phyloP scores from a whole-genome alignment of 1,140 invertebrate genomes.

The Camponotus pennsylvanicus region DNA sequence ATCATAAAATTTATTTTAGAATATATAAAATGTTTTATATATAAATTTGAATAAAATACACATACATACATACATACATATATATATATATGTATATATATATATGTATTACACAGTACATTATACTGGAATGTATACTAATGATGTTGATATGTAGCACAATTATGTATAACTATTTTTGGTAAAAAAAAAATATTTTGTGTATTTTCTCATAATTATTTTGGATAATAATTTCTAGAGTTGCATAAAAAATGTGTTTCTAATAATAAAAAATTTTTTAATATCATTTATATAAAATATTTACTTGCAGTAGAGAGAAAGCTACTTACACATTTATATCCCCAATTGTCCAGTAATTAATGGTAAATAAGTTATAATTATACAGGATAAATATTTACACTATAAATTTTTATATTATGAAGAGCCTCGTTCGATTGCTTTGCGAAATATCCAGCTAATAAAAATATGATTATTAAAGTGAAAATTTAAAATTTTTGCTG shows the following conservation, averaged over 20 bases:
- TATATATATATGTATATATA: neutral
- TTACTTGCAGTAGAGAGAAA: conserved; percentile 5
- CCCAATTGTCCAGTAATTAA: neutral
- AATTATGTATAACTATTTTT: conserved; percentile 37
- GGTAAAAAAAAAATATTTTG: neutral
- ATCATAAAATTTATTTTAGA: conserved; percentile 13
- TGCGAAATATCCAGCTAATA: neutral
- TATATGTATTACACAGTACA: neutral
- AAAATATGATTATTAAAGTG: neutral
- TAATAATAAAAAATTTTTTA: conserved; percentile 11
- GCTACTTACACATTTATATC: conserved; percentile 39
- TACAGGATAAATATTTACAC: neutral
- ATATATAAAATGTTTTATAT: conserved; percentile 42
- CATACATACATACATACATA: neutral
- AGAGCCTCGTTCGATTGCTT: conserved; percentile 12
- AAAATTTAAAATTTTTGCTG: neutral
- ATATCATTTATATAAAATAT: conserved; percentile 10
- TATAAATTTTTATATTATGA: neutral
- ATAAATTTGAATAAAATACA: conserved; percentile 36
- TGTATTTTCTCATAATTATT: conserved; percentile 59
- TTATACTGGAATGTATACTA: neutral
- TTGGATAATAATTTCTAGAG: conserved; percentile 8
- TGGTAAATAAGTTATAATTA: neutral
- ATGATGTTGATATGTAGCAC: conserved; percentile 25
- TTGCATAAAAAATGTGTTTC: neutral